These are phyloP conservation scores for Epinephelus moara DNA, from an alignment of 2,113 vertebrate genomes.

Conservation along the genomic window DNA sequence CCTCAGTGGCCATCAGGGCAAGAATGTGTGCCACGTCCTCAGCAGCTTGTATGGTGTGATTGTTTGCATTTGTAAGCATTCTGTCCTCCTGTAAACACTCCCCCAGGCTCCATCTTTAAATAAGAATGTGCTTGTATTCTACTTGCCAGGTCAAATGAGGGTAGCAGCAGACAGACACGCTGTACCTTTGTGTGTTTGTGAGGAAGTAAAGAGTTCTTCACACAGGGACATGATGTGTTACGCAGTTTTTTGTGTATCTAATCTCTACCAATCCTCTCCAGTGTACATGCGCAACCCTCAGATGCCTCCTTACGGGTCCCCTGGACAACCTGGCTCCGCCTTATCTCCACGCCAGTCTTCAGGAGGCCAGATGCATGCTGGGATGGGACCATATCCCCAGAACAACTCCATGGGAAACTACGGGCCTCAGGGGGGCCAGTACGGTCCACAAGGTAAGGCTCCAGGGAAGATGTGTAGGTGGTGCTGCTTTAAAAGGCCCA, in stretches of 20 bases:
- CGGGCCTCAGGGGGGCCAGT: slow-evolving; percentile 93
- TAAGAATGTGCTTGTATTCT: slow-evolving; percentile 21
- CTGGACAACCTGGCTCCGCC: slow-evolving; percentile 94
- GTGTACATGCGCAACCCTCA: slow-evolving; percentile 97
- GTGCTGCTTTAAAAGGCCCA: not conserved
- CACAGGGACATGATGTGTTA: slow-evolving; percentile 7
- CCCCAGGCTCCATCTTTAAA: slow-evolving; percentile 44
- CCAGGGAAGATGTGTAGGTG: not conserved
- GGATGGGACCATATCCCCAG: slow-evolving; percentile 96
- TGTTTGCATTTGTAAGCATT: slow-evolving; percentile 43
- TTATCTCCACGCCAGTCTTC: slow-evolving; percentile 98
- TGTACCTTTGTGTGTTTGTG: slow-evolving; percentile 20
- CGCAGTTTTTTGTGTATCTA: not conserved
- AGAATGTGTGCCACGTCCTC: not conserved
- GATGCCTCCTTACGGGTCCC: slow-evolving; percentile 96
- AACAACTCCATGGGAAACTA: slow-evolving; percentile 96
- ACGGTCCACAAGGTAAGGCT: slow-evolving; percentile 93
- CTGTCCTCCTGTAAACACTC: slow-evolving; percentile 34
- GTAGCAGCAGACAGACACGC: not conserved
- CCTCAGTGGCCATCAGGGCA: not conserved
- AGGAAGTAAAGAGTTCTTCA: slow-evolving; percentile 27
- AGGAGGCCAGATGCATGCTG: slow-evolving; percentile 94
- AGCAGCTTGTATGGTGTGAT: slow-evolving; percentile 23
- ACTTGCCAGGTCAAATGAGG: slow-evolving; percentile 43
- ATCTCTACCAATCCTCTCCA: slow-evolving; percentile 63